Evolutionary conservation across 2,888 invertebrate species (phyloP).

Genomic region (Cataglyphis livida): DNA sequence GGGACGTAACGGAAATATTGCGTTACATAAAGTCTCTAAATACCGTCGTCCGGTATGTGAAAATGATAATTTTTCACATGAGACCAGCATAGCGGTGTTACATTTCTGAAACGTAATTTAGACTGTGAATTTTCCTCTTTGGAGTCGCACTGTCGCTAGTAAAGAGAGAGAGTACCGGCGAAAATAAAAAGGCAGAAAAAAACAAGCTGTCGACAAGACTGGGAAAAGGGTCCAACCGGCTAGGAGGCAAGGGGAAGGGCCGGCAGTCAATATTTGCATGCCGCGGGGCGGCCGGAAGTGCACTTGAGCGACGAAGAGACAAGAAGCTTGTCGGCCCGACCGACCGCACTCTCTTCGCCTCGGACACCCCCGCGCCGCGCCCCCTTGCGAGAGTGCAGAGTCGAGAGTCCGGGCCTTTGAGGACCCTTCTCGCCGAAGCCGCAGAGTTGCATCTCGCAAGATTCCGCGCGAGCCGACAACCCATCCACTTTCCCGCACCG

Average conservation of each 20-base stretch:
- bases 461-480: slow-evolving; percentile 62
- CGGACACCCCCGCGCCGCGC: slow-evolving; percentile 53
- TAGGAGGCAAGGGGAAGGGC: slow-evolving; percentile 20
- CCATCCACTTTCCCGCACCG: slow-evolving; percentile 42
- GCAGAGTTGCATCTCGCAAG: slow-evolving; percentile 76
- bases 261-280: slow-evolving; percentile 84
- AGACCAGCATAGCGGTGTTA: not conserved
- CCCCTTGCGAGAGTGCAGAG: slow-evolving; percentile 68
- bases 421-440: slow-evolving; percentile 69
- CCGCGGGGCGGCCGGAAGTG: slow-evolving; percentile 80
- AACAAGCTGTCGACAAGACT: slow-evolving; percentile 18
- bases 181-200: slow-evolving; percentile 36
- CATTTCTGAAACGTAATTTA: slow-evolving; percentile 23
- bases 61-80: slow-evolving; percentile 36
- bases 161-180: not conserved
- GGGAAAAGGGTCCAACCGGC: slow-evolving; percentile 6
- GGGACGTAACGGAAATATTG: slow-evolving; percentile 56
- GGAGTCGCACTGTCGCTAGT: slow-evolving; percentile 2
- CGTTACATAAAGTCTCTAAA: slow-evolving; percentile 39
- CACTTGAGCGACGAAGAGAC: slow-evolving; percentile 77
- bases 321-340: slow-evolving; percentile 73
- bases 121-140: slow-evolving; percentile 1
- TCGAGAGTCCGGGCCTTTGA: slow-evolving; percentile 73
- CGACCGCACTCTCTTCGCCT: slow-evolving; percentile 68
- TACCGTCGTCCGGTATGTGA: not conserved